Evolutionary conservation across 2,113 vertebrate species (phyloP).

Genomic region (Panurus biarmicus): DNA sequence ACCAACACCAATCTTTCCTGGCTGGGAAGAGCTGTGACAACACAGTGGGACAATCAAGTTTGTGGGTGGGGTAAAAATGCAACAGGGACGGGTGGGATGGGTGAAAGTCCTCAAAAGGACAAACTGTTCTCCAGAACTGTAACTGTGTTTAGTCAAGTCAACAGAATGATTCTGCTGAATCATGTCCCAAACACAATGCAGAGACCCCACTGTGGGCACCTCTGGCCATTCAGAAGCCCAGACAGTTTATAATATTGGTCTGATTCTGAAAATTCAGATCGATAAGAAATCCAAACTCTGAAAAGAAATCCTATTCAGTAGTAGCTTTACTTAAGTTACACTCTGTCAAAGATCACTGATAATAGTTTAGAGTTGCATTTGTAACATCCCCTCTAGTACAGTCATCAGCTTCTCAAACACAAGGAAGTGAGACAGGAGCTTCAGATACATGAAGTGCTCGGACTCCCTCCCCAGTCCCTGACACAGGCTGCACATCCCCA

Average conservation of each 20-base stretch:
- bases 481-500: not conserved
- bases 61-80: not conserved
- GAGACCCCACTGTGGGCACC: not conserved
- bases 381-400: not conserved
- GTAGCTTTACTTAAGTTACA: not conserved
- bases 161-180: not conserved
- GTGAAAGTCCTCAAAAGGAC: not conserved
- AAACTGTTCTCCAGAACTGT: not conserved
- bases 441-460: rapidly evolving
- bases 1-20: not conserved
- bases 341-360: not conserved
- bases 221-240: not conserved
- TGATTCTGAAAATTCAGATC: not conserved
- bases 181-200: not conserved
- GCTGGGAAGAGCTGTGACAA: not conserved
- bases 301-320: not conserved
- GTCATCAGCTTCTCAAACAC: not conserved
- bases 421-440: not conserved
- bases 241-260: not conserved
- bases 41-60: not conserved
- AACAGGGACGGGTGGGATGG: not conserved
- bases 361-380: not conserved
- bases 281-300: not conserved
- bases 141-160: not conserved
- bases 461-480: not conserved